Evolutionary conservation across 2,888 invertebrate genomes (phyloP), one percentile per base, ranked within the genome.

Genomic region (Drosophila fulvimacula): DNA sequence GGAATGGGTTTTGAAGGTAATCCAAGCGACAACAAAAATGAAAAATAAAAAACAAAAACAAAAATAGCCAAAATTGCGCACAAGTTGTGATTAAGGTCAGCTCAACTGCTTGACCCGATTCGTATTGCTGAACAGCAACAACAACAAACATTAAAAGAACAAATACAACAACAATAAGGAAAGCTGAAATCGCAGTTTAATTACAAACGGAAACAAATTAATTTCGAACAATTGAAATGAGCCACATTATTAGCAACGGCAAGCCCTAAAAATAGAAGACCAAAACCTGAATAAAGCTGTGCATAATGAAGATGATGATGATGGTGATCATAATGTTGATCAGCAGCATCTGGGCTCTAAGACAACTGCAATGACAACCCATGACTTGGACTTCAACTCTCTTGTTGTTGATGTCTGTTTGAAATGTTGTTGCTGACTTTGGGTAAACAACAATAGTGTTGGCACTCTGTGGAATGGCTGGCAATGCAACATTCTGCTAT

Each of bases 11-110:
- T 57, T 64, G 76, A 73, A 76, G 80, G 76, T 75, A 64, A 65
- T 58, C 51, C 51, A 41, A 60, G 49, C 36, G 64, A 74, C 49
- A 52, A 36, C 34, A 57, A 64, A 46, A 57, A 46, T 42, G 27
- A 10, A 68, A 51, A 56, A 55, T 30, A 60, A 55, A 6, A 51
- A 36, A 68, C 53, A 56, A 55, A 34, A 60, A 55, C 6, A 51
- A 36, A 66, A 62, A 56, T 65, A 66, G 67, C 55, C 53, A 41
- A 84, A 86, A 87, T 76, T 78, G 72, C 76, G 81, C 79, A 81
- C 83, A 88, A 86, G 69, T 80, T 80, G 85, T 69, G 75, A 88
- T 88, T 89, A 89, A 74, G 89, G 82, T 83, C 89, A 87, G 56
- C 51, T 67, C 30, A 64, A 55, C 69, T 58, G 75, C 76, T 81